phyloP scores from a whole-genome alignment of 2,888 invertebrate genomes.

The Drosophila nigricruria region DNA sequence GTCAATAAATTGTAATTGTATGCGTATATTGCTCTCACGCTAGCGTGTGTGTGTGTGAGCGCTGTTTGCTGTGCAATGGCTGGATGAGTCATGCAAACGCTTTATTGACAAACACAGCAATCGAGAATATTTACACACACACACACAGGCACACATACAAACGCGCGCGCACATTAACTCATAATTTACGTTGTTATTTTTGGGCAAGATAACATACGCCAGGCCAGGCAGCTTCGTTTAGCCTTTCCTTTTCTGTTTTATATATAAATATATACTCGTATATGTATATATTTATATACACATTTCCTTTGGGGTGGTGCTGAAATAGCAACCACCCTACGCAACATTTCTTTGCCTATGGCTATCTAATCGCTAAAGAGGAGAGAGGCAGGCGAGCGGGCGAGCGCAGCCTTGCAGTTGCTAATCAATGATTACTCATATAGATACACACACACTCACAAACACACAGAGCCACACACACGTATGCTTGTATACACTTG shows the following conservation, averaged over 20 bases:
- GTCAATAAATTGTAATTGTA: slow-evolving; percentile 66
- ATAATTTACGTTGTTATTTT: slow-evolving; percentile 81
- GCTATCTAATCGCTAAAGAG: slow-evolving; percentile 39
- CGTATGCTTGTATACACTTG: slow-evolving; percentile 67
- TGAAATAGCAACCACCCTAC: slow-evolving; percentile 23
- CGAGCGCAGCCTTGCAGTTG: slow-evolving; percentile 49
- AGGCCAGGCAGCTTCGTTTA: slow-evolving; percentile 35
- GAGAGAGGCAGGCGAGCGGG: slow-evolving; percentile 12
- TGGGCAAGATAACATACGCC: slow-evolving; percentile 61
- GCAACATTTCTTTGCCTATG: slow-evolving; percentile 20
- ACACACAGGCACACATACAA: slow-evolving; percentile 30
- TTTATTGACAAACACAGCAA: slow-evolving; percentile 72
- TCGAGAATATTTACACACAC: slow-evolving; percentile 72
- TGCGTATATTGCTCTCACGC: slow-evolving; percentile 54
- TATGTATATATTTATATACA: background rate
- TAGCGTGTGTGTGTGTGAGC: slow-evolving; percentile 21
- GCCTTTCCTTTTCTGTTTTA: background rate
- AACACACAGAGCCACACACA: no score
- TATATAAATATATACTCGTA: background rate
- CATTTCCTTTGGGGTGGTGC: slow-evolving; percentile 7
- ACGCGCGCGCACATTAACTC: slow-evolving; percentile 66
- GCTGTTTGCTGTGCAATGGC: slow-evolving; percentile 60
- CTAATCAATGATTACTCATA: slow-evolving; percentile 76
- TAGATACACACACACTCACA: background rate
- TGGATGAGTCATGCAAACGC: slow-evolving; percentile 62